These are phyloP conservation scores for Notarius lentiginosus DNA, from an alignment of 2,113 vertebrate species.

Conservation along the genomic window DNA sequence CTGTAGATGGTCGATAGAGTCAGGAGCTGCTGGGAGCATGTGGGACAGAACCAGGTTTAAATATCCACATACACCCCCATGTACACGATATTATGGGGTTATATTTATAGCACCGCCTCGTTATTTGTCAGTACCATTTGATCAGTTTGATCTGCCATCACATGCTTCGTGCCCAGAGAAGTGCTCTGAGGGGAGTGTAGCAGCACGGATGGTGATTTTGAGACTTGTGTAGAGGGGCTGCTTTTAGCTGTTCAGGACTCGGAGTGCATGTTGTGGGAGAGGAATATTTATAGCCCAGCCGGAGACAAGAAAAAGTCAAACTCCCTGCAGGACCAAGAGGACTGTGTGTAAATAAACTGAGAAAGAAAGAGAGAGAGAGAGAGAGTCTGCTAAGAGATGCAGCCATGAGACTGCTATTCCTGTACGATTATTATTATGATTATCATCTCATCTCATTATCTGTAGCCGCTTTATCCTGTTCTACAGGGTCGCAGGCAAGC, in stretches of 20 bases:
- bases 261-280: conserved; percentile 22
- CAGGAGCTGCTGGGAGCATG: not conserved
- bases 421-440: not conserved
- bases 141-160: conserved; percentile 28
- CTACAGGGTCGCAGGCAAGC: too few relatives aligned
- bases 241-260: conserved; percentile 32
- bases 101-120: conserved; percentile 18
- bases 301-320: conserved; percentile 35
- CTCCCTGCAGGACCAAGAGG: conserved; percentile 32
- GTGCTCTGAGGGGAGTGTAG: not conserved
- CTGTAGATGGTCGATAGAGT: not conserved
- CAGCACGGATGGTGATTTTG: not conserved
- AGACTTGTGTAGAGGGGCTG: conserved; percentile 16
- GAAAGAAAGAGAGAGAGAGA: conserved; percentile 10
- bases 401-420: not conserved
- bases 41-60: not conserved
- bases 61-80: not conserved
- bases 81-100: not conserved
- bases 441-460: too few relatives aligned
- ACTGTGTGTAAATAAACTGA: conserved; percentile 32
- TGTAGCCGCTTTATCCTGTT: too few relatives aligned
- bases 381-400: conserved; percentile 11
- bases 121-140: conserved; percentile 13
- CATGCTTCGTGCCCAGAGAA: not conserved
- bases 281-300: conserved; percentile 32